phyloP scores from a whole-genome alignment of 2,888 invertebrate genomes.

The Cremastobaeus sp. region DNA sequence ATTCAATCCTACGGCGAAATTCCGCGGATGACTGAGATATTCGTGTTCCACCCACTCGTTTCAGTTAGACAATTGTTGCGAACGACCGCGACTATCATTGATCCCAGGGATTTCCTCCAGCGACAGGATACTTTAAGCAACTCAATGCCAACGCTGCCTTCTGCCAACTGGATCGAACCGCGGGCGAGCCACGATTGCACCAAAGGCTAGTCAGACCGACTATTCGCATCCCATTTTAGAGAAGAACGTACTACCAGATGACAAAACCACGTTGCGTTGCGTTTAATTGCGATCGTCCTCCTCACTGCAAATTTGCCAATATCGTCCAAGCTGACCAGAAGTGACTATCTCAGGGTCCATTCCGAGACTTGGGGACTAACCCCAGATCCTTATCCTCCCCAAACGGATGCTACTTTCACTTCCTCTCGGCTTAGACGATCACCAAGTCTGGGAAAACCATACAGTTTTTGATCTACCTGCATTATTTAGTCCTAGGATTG shows the following conservation, averaged over 20 bases:
- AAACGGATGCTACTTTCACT: too few species aligned
- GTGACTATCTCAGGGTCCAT: too few species aligned
- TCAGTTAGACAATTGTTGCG: too few species aligned
- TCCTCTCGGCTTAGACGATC: background rate
- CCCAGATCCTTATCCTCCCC: too few species aligned
- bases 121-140: background rate
- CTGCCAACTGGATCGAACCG: slow-evolving; percentile 16
- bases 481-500: too few species aligned
- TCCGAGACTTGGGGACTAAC: too few species aligned
- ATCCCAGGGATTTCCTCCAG: slow-evolving; percentile 3
- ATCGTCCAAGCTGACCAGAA: too few species aligned
- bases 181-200: slow-evolving; percentile 7
- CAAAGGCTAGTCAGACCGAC: slow-evolving; percentile 46
- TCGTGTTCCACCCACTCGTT: too few species aligned
- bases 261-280: slow-evolving; percentile 34
- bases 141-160: slow-evolving; percentile 17
- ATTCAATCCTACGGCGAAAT: too few species aligned
- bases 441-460: slow-evolving; percentile 31
- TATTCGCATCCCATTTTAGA: slow-evolving; percentile 37
- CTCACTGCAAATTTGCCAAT: background rate
- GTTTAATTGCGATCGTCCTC: too few species aligned
- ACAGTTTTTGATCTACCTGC: slow-evolving; percentile 42
- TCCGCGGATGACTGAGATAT: too few species aligned
- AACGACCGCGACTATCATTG: background rate
- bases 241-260: slow-evolving; percentile 33